Base-by-base conservation (phyloP, 2,797 vertebrate species). In the Acropternis orthonyx region DNA sequence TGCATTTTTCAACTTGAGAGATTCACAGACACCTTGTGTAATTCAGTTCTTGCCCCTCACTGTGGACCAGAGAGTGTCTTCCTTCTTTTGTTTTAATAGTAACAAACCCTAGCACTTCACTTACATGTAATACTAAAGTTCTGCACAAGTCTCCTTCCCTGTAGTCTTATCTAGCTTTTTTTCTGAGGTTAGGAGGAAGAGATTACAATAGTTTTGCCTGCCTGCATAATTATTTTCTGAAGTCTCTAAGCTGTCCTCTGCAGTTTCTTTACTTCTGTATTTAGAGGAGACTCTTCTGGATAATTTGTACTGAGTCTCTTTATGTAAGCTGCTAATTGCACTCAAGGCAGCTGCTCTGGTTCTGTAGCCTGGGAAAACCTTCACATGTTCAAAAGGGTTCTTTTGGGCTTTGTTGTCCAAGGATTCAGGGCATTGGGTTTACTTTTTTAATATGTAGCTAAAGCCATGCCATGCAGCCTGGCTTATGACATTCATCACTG, bases 1-100 rank as follows among this genome's bases (percentile, higher is more conserved):
- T 74, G 61, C 32, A 20, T 80, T 95, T 93, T 92, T 79, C 87
- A 77, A n/a, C 68, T 85, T 36, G 52, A 78, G 75, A 89, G 75
- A 72, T 74, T 91, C 65, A 85, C 55, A 58, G 67, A 23, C 49
- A 61, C 61, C 61, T 85, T 68, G 34, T 89, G 46, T 63, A 89
- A 41, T 69, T 82, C 56, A 17, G 26, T 83, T 89, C 26, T 79
- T 91, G 91, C 39, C 83, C 63, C 61, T 85, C 28, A 21, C 36
- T 72, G 27, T 43, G 61, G 49, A 77, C 49, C 2, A 0, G 15
- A 74, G 39, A 21, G 37, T 51, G 52, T 43, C 48, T 84, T 8
- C 84, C 13, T 28, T 75, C 49, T 91, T 87, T 91, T 83, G 71
- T 85, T 78, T 92, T 88, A 46, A 8, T 58, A 75, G 43, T 49